phyloP scores from a whole-genome alignment of 2,797 vertebrate genomes.

The Sebastiscus albofasciatus region DNA sequence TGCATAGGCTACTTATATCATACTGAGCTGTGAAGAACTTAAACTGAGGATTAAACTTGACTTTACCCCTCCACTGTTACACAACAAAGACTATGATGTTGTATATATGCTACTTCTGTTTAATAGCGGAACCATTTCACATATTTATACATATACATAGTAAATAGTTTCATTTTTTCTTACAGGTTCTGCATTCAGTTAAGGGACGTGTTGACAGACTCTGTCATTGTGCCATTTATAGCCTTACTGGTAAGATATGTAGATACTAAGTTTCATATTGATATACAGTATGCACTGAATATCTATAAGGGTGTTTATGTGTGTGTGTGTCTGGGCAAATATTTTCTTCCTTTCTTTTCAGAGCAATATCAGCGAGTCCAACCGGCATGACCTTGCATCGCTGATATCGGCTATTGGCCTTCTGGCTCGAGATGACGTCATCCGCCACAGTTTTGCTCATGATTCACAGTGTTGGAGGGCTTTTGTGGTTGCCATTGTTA shows the following conservation, averaged over 20 bases:
- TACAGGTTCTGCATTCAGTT: slow-evolving; percentile 85
- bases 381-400: slow-evolving; percentile 64
- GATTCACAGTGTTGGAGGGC: slow-evolving; percentile 82
- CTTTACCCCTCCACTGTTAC: background rate
- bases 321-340: background rate
- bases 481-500: slow-evolving; percentile 84
- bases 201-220: slow-evolving; percentile 62
- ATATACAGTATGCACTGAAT: background rate
- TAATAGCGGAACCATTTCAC: background rate
- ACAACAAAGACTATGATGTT: background rate
- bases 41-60: background rate
- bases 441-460: slow-evolving; percentile 73
- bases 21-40: background rate
- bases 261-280: background rate
- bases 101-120: background rate
- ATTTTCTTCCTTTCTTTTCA: slow-evolving; percentile 46
- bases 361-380: slow-evolving; percentile 66
- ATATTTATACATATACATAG: background rate
- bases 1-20: background rate
- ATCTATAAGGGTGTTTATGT: background rate
- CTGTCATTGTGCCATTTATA: slow-evolving; percentile 72
- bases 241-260: slow-evolving; percentile 85
- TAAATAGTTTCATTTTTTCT: slow-evolving; percentile 4
- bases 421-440: slow-evolving; percentile 77
- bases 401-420: slow-evolving; percentile 78